Evolutionary conservation across 2,888 invertebrate genomes (phyloP).

Genomic region (Cyaniris semiargus): DNA sequence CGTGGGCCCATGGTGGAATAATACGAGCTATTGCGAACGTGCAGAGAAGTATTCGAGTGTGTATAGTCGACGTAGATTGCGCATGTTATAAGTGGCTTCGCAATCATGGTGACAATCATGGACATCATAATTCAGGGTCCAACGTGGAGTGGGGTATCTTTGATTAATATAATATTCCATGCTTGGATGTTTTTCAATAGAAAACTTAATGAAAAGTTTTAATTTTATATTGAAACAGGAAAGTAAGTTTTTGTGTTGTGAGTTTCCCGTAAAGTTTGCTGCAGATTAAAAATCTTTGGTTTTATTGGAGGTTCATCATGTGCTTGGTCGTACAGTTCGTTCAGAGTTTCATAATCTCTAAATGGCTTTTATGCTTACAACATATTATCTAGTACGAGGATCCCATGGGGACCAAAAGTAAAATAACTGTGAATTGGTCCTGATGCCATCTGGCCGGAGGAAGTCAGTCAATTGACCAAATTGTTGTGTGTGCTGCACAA

Average conservation of each 20-base stretch:
- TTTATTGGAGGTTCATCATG: no score
- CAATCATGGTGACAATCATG: no score
- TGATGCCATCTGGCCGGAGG: background rate
- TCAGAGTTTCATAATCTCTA: no score
- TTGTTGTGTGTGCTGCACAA: constrained; percentile 73
- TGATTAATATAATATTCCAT: no score
- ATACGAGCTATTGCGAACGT: background rate
- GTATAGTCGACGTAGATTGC: no score
- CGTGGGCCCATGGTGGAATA: background rate
- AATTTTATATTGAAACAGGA: background rate
- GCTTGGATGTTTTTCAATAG: background rate
- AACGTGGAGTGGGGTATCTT: no score
- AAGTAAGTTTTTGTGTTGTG: background rate
- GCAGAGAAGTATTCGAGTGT: background rate
- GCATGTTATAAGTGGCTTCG: no score
- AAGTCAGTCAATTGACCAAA: constrained; percentile 65
- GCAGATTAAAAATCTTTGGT: background rate
- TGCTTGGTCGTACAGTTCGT: no score
- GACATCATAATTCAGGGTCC: no score
- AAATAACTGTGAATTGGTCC: background rate
- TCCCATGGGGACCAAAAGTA: background rate
- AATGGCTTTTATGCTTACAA: background rate
- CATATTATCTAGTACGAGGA: background rate
- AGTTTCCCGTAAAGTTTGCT: background rate
- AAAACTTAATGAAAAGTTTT: background rate